phyloP scores from a whole-genome alignment of 2,113 vertebrate species.

The Choloepus hoffmanni region DNA sequence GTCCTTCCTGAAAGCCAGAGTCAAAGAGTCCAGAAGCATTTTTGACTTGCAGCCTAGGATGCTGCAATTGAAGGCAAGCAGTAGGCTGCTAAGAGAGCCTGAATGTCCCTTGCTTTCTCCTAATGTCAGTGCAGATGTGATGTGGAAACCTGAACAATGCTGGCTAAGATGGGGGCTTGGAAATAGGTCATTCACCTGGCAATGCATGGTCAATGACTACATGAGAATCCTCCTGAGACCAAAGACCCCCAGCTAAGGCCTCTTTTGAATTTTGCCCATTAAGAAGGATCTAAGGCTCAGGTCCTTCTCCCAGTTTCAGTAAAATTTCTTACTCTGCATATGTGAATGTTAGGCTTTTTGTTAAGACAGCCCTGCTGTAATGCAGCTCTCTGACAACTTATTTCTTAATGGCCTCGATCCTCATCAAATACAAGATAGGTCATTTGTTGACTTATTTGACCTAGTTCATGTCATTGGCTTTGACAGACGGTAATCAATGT shows the following conservation, averaged over 20 bases:
- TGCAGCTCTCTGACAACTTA: neutral
- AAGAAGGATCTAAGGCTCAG: neutral
- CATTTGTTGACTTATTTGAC: slow-evolving; percentile 34
- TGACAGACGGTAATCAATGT: slow-evolving; percentile 58
- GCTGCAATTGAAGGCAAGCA: neutral
- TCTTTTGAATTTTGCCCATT: neutral
- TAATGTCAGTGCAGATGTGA: neutral
- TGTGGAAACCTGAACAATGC: neutral
- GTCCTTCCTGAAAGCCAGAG: neutral
- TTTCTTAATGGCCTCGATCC: neutral
- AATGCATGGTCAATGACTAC: neutral
- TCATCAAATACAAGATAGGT: neutral
- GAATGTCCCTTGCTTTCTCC: neutral
- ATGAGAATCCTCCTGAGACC: neutral
- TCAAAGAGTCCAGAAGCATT: neutral
- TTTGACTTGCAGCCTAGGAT: neutral
- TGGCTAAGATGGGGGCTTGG: neutral
- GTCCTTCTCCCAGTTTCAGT: neutral
- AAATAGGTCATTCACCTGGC: neutral
- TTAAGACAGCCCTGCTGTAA: neutral
- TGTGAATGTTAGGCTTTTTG: neutral
- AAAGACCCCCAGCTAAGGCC: neutral
- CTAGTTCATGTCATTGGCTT: slow-evolving; percentile 13
- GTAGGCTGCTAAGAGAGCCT: neutral
- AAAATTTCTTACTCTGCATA: neutral